Evolutionary conservation across 2,888 invertebrate species (phyloP).

Genomic region (Tuta absoluta): DNA sequence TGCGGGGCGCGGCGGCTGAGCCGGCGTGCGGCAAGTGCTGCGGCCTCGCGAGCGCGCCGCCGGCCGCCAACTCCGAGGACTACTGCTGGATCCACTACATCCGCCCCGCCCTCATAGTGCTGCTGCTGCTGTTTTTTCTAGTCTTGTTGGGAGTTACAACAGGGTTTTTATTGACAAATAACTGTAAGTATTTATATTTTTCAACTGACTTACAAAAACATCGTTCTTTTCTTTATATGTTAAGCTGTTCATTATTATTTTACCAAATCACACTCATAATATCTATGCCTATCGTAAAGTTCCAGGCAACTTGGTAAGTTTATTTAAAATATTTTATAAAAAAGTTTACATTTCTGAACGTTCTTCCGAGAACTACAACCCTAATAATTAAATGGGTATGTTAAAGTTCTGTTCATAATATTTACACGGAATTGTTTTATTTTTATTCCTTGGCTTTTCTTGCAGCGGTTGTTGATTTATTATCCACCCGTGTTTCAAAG

Average conservation of each 20-base stretch:
- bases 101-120: slow-evolving; percentile 77
- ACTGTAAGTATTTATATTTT: slow-evolving; percentile 71
- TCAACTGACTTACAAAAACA: not conserved
- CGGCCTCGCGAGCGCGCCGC: slow-evolving; percentile 57
- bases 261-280: not conserved
- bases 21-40: slow-evolving; percentile 67
- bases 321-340: too few relatives aligned
- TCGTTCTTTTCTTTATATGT: not conserved
- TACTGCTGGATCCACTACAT: slow-evolving; percentile 80
- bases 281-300: not conserved
- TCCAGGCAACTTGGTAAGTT: too few relatives aligned
- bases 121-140: slow-evolving; percentile 78
- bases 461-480: not conserved
- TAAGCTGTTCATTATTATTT: not conserved
- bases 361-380: too few relatives aligned
- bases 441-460: not conserved
- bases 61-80: slow-evolving; percentile 72
- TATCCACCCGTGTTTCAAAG: slow-evolving; percentile 1
- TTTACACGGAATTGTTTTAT: not conserved
- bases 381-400: too few relatives aligned
- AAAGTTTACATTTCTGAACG: too few relatives aligned
- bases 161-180: slow-evolving; percentile 81
- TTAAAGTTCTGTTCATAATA: not conserved
- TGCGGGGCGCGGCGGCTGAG: slow-evolving; percentile 56
- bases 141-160: slow-evolving; percentile 80